A percentile compares a stretch with the other conserved stretches of the same genome.
phyloP scores from a whole-genome alignment of 2,888 invertebrate genomes.

The Lepidonotus clava region DNA sequence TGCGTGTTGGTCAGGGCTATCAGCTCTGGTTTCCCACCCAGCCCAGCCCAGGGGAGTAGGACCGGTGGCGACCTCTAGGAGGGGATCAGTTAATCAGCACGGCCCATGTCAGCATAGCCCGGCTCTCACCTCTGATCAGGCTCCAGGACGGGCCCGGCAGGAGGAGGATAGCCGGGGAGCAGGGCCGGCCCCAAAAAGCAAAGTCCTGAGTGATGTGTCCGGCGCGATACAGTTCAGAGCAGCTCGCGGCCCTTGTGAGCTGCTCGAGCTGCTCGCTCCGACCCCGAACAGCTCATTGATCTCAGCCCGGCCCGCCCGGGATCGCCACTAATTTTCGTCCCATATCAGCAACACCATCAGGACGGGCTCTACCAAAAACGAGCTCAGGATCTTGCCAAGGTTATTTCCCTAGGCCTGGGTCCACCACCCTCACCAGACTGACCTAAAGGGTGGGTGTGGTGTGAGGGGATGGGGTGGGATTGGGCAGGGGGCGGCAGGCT shows the following conservation, averaged over 20 bases:
- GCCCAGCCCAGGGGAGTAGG: neutral
- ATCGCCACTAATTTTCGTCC: neutral
- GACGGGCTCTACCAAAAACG: neutral
- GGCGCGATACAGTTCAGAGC: neutral
- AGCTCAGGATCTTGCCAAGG: neutral
- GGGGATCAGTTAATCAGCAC: neutral
- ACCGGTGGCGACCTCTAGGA: neutral
- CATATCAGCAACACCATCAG: neutral
- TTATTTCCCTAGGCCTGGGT: neutral
- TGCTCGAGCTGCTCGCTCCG: neutral
- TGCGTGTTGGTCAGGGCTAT: too few species aligned
- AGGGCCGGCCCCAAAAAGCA: too few species aligned
- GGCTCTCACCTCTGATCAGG: neutral
- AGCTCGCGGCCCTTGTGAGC: neutral
- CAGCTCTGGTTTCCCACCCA: neutral
- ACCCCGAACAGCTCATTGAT: neutral
- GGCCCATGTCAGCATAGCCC: neutral
- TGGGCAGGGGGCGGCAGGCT: neutral
- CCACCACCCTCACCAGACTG: too few species aligned
- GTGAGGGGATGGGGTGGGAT: neutral
- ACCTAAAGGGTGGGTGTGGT: neutral
- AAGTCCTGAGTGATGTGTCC: neutral
- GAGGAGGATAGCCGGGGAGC: too few species aligned
- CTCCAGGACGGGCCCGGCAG: neutral
- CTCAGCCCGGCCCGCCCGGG: neutral